phyloP scores from a whole-genome alignment of 2,797 vertebrate species.

The Xyrichtys novacula region DNA sequence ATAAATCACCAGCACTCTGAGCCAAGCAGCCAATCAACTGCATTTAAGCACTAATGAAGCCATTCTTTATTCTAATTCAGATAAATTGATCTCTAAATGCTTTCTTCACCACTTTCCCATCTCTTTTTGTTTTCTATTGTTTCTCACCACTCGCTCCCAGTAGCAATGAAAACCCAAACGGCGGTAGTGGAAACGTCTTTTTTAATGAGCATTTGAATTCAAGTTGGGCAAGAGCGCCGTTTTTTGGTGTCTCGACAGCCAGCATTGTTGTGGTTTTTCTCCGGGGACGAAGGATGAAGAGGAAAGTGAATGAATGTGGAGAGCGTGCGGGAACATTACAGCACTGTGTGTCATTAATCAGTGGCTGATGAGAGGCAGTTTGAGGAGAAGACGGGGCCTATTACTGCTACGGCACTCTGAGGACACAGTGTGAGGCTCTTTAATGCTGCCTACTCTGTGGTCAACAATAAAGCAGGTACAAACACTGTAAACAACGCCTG shows the following conservation, averaged over 20 bases:
- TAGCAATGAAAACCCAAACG: slow-evolving; percentile 61
- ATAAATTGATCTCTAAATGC: slow-evolving; percentile 58
- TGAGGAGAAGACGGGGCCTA: slow-evolving; percentile 68
- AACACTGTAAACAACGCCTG: slow-evolving; percentile 59
- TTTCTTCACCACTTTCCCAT: slow-evolving; percentile 49
- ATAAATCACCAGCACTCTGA: slow-evolving; percentile 56
- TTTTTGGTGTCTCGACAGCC: slow-evolving; percentile 58
- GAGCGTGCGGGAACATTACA: slow-evolving; percentile 65
- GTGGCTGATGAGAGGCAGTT: slow-evolving; percentile 76
- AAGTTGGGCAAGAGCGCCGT: slow-evolving; percentile 45
- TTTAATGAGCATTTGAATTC: slow-evolving; percentile 76
- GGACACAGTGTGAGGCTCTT: slow-evolving; percentile 57
- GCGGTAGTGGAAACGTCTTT: slow-evolving; percentile 65
- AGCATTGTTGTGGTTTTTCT: slow-evolving; percentile 68
- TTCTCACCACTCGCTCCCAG: slow-evolving; percentile 55
- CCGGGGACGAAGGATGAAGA: slow-evolving; percentile 66
- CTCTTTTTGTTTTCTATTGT: slow-evolving; percentile 49
- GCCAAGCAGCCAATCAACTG: slow-evolving; percentile 61
- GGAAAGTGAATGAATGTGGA: slow-evolving; percentile 70
- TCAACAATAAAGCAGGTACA: slow-evolving; percentile 66
- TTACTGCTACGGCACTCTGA: slow-evolving; percentile 68
- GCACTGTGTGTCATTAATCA: slow-evolving; percentile 79
- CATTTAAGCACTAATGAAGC: slow-evolving; percentile 72
- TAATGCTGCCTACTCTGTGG: slow-evolving; percentile 53
- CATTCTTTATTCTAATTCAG: slow-evolving; percentile 55